Percentiles rank a stretch among this genome's conserved stretches.
Evolutionary conservation across 1,140 invertebrate species (phyloP).

Genomic region (Pristionchus pacificus): DNA sequence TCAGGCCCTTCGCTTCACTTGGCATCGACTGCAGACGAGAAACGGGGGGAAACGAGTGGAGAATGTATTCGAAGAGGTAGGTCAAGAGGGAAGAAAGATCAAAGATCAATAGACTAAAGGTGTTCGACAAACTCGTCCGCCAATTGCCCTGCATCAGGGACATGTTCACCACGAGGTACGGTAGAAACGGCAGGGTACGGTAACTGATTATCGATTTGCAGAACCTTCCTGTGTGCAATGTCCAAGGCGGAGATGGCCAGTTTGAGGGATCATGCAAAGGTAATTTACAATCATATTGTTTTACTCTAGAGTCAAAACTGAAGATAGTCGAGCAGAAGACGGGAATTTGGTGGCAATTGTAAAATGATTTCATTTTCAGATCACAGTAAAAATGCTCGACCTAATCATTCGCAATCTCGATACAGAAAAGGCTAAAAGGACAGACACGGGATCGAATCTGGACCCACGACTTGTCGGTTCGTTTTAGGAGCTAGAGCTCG

Average conservation of each 20-base stretch:
- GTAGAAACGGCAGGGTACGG: no score
- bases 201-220: no score
- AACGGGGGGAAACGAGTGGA: conserved; percentile 57
- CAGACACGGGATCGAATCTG: conserved; percentile 44
- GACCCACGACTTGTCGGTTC: conserved; percentile 37
- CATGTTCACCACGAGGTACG: conserved; percentile 56
- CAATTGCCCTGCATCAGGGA: conserved; percentile 48
- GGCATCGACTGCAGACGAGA: conserved; percentile 54
- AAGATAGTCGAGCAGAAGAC: background rate
- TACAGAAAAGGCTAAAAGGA: conserved; percentile 44
- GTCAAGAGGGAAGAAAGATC: no score
- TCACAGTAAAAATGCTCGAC: conserved; percentile 55
- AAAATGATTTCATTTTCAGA: conserved; percentile 9
- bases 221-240: conserved; percentile 54
- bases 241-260: conserved; percentile 43
- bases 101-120: no score
- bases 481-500: background rate
- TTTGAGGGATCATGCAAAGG: conserved; percentile 47
- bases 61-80: conserved; percentile 55
- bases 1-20: conserved; percentile 50
- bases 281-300: background rate
- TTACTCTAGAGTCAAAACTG: background rate
- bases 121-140: conserved; percentile 40
- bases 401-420: conserved; percentile 52
- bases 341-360: background rate